These are phyloP conservation scores for Acanthococcus lagerstroemiae DNA, from an alignment of 2,888 invertebrate species.

Conservation along the genomic window DNA sequence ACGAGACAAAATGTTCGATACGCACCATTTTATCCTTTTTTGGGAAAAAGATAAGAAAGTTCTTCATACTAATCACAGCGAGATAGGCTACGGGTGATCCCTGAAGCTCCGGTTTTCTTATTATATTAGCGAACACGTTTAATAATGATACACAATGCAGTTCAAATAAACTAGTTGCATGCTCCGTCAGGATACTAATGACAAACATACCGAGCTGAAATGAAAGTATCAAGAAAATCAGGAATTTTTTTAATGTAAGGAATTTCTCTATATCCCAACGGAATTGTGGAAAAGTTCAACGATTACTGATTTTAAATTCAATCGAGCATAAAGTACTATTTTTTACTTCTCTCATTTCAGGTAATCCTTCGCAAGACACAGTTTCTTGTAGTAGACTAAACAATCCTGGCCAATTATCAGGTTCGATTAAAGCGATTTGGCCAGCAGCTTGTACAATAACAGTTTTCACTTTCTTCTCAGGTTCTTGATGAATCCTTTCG, in stretches of 20 bases:
- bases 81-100: constrained; percentile 13
- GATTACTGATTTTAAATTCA: no score
- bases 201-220: constrained; percentile 22
- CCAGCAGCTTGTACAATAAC: constrained; percentile 21
- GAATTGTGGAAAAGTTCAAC: no score
- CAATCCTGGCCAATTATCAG: constrained; percentile 14
- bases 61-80: constrained; percentile 20
- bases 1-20: no score
- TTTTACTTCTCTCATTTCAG: constrained; percentile 19
- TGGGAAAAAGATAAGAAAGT: constrained; percentile 6
- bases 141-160: constrained; percentile 2
- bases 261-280: no score
- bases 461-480: constrained; percentile 22
- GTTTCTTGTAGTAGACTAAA: constrained; percentile 12
- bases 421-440: constrained; percentile 9
- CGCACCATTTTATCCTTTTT: constrained; percentile 11
- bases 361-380: constrained; percentile 6
- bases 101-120: constrained; percentile 13
- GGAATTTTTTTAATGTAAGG: no score
- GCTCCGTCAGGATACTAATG: constrained; percentile 14
- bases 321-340: neutral
- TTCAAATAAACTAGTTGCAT: constrained; percentile 11
- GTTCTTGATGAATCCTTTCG: constrained; percentile 19
- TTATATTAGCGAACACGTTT: constrained; percentile 6
- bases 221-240: no score